Percentiles rank a stretch among this genome's conserved stretches.
Evolutionary conservation across 1,140 invertebrate genomes (phyloP).

Genomic region (Ganaspis sp.): DNA sequence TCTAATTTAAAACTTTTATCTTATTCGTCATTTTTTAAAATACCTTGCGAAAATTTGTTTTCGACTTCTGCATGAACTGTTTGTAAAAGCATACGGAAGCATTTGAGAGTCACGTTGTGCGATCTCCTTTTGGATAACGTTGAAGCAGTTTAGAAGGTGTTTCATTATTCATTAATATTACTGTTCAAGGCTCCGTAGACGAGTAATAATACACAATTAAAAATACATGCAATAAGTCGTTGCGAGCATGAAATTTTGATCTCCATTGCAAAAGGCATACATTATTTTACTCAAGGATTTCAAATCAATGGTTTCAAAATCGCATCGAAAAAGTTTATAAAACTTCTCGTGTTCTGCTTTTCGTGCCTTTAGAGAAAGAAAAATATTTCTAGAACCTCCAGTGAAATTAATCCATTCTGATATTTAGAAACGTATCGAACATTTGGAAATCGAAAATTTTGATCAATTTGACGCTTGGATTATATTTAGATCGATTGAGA

Average conservation of each 20-base stretch:
- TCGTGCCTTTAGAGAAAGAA: no score
- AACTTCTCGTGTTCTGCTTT: no score
- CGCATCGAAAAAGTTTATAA: no score
- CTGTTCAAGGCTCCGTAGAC: not conserved
- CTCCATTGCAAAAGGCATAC: not conserved
- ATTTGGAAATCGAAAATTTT: no score
- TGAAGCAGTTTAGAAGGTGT: constrained; percentile 5
- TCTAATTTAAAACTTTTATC: no score
- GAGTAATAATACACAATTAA: not conserved
- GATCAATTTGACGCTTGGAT: no score
- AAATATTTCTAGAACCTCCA: no score
- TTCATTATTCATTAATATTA: constrained; percentile 6
- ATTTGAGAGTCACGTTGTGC: not conserved
- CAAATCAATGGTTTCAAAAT: no score
- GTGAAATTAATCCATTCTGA: no score
- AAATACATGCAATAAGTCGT: not conserved
- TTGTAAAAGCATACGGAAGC: not conserved
- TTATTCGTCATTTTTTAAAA: no score
- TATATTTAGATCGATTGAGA: no score
- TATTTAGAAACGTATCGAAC: no score
- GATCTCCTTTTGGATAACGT: not conserved
- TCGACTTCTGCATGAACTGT: not conserved
- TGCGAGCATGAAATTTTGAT: not conserved
- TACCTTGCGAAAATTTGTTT: not conserved
- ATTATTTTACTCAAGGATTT: not conserved